Evolutionary conservation across 2,888 invertebrate species (phyloP), one percentile per base, ranked within the genome.

Genomic region (Nycteola revayana): DNA sequence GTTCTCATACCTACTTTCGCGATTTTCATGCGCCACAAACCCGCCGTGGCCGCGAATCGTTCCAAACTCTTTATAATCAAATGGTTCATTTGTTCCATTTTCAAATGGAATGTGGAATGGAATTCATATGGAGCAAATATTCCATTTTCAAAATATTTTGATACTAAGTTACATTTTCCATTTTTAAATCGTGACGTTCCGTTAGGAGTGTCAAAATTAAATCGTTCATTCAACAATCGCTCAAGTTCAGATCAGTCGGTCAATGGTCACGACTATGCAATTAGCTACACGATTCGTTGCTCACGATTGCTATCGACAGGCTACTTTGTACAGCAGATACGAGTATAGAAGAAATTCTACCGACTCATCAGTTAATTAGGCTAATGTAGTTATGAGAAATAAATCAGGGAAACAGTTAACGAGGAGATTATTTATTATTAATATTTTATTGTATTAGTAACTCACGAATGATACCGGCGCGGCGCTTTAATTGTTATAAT

Each of bases 221-320:
- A 14, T 14, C 20, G 29, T 46, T 42, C 40, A 43, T 49, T 52
- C 36, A 29, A 36, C 34, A 33, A 33, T 41, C 46, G 34, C 42
- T 41, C 47, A 52, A 60, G 63, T 68, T 62, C 60, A 56, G 66
- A 67, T 60, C 56, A 63, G 53, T 61, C 54, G 64, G 69, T 14
- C 14, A 14, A 60, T 53, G 64, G 69, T 14, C 14, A 14, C 14
- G 14, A 14, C 3, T 5, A 14, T 22, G 7, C 9, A 14, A 14
- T 14, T 14, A 14, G 14, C 14, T 14, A 14, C 14, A 14, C 14
- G 14, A 14, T 14, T 14, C 28, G 11, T 22, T 9, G 29, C 29
- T 29, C 29, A 29, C 29, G 29, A 14, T 14, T 14, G 14, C 14
- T 3, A 29, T 49, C 51, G 33, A 43, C 36, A 29, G 31, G 14